These are phyloP conservation scores for Ceratina australensis DNA, from an alignment of 1,140 invertebrate genomes.

Conservation along the genomic window DNA sequence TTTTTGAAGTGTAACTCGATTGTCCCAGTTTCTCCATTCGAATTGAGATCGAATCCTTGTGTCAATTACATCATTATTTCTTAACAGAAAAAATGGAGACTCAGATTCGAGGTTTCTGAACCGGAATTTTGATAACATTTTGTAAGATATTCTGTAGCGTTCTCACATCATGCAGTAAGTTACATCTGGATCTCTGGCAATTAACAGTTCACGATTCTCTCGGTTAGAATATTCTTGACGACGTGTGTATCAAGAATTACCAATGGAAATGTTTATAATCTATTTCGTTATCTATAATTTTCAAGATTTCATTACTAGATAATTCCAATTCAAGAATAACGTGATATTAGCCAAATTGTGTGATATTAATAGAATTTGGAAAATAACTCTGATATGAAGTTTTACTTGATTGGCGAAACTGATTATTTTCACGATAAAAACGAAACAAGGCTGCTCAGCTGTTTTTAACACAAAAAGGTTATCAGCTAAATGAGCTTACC, in stretches of 20 bases:
- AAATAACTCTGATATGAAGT: background rate
- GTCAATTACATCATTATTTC: background rate
- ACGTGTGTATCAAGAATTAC: too few relatives aligned
- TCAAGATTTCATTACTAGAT: background rate
- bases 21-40: slow-evolving; percentile 3
- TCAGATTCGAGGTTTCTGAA: too few relatives aligned
- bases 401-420: background rate
- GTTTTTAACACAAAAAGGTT: background rate
- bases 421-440: background rate
- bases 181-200: too few relatives aligned
- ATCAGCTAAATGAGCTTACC: background rate
- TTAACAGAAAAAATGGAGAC: too few relatives aligned
- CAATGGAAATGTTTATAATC: too few relatives aligned
- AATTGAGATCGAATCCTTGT: background rate
- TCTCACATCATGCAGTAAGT: too few relatives aligned
- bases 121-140: too few relatives aligned
- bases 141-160: too few relatives aligned
- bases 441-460: background rate
- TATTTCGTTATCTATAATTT: background rate
- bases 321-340: too few relatives aligned
- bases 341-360: background rate
- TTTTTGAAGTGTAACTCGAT: background rate
- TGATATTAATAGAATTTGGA: background rate
- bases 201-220: too few relatives aligned
- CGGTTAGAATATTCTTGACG: too few relatives aligned